These are phyloP conservation scores for Mus spretus DNA, from an alignment of 2,797 vertebrate species.

Conservation along the genomic window DNA sequence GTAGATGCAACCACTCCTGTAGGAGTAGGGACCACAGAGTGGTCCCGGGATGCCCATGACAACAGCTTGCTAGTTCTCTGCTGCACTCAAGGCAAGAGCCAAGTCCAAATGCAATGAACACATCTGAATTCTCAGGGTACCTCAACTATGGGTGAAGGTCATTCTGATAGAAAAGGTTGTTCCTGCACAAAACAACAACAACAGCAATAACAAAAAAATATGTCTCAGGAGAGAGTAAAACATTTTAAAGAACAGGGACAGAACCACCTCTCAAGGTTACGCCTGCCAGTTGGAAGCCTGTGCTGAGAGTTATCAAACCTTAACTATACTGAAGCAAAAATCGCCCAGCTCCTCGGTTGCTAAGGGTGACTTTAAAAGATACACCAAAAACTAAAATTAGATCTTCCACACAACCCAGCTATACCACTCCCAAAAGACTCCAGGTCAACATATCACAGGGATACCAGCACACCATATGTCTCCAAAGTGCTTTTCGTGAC, in stretches of 20 bases:
- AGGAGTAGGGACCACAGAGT: not conserved
- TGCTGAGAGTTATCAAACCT: conserved; percentile 11
- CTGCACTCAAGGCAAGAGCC: not conserved
- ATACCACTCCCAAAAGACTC: not conserved
- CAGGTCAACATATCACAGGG: not conserved
- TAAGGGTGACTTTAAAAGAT: not conserved
- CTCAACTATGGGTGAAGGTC: conserved; percentile 9
- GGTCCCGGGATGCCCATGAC: not conserved
- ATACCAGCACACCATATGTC: not conserved
- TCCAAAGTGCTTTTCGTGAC: no score
- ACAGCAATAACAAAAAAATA: not conserved
- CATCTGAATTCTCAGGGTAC: conserved; percentile 7
- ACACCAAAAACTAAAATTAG: not conserved
- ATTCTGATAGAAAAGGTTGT: conserved; percentile 32
- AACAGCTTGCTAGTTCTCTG: not conserved
- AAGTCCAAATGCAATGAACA: not conserved
- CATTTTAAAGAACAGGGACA: not conserved
- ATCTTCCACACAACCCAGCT: not conserved
- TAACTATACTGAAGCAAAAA: not conserved
- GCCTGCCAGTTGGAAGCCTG: not conserved
- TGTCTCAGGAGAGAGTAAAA: conserved; percentile 59
- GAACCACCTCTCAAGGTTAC: conserved; percentile 39
- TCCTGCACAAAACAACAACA: not conserved
- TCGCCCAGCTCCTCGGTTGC: not conserved
- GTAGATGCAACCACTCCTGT: not conserved